These are phyloP conservation scores for Himalopsyche phryganea DNA, from an alignment of 1,140 invertebrate genomes.

Conservation along the genomic window DNA sequence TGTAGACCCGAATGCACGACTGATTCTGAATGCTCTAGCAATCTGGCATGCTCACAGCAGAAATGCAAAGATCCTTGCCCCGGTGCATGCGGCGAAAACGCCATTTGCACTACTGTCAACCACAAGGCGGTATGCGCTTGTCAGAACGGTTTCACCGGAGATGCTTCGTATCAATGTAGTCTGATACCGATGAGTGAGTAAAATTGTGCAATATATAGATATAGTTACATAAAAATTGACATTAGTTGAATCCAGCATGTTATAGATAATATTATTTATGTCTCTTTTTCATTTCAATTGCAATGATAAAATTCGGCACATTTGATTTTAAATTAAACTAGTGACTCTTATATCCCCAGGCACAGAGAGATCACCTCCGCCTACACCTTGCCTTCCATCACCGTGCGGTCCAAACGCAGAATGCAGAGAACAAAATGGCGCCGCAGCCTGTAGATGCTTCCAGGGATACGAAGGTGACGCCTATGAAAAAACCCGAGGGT, in stretches of 20 bases:
- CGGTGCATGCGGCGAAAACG: conserved; percentile 65
- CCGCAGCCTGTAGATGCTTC: conserved; percentile 67
- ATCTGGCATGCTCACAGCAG: conserved; percentile 65
- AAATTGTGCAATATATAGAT: conserved; percentile 15
- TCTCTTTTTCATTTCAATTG: too few species aligned
- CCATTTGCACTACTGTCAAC: conserved; percentile 62
- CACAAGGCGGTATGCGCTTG: conserved; percentile 59
- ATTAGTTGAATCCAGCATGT: too few species aligned
- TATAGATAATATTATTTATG: too few species aligned
- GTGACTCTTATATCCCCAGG: conserved; percentile 30
- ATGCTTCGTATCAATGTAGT: conserved; percentile 50
- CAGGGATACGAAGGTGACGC: conserved; percentile 69
- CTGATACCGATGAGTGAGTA: conserved; percentile 41
- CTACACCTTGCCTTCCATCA: conserved; percentile 64
- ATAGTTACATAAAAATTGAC: too few species aligned
- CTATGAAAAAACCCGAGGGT: conserved; percentile 58
- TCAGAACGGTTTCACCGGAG: conserved; percentile 52
- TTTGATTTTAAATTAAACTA: too few species aligned
- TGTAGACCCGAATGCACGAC: conserved; percentile 72
- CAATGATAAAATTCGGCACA: too few species aligned
- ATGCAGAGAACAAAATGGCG: conserved; percentile 62
- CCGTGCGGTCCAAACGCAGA: conserved; percentile 69
- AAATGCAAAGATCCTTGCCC: conserved; percentile 70
- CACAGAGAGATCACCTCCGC: conserved; percentile 47
- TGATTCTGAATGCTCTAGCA: conserved; percentile 63